Evolutionary conservation across 2,888 invertebrate species (phyloP).

Genomic region (Labia minor): DNA sequence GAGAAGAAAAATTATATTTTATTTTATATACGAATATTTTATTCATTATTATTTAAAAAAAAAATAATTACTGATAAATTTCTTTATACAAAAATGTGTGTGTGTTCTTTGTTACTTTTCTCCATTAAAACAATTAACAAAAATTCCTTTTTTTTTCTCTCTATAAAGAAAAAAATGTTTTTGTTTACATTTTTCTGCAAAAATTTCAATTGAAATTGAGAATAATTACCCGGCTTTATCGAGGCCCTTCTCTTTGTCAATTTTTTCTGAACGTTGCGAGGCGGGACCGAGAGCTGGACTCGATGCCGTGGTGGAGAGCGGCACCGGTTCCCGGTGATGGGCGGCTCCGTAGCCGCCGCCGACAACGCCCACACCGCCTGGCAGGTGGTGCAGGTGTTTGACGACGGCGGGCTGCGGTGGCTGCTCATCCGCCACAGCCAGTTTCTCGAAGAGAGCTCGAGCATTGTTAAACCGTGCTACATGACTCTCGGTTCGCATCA

Average conservation of each 20-base stretch:
- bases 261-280: neutral
- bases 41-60: too few relatives aligned
- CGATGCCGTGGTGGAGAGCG: slow-evolving; percentile 14
- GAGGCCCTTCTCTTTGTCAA: neutral
- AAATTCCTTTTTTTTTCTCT: too few relatives aligned
- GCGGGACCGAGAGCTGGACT: neutral
- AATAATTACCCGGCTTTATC: neutral
- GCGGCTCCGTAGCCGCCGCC: slow-evolving; percentile 19
- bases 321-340: slow-evolving; percentile 17
- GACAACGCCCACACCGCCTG: slow-evolving; percentile 20
- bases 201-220: too few relatives aligned
- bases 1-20: too few relatives aligned
- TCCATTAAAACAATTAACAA: too few relatives aligned
- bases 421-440: slow-evolving; percentile 42
- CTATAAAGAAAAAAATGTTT: too few relatives aligned
- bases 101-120: too few relatives aligned
- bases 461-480: slow-evolving; percentile 86
- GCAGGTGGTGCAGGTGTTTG: slow-evolving; percentile 13
- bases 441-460: slow-evolving; percentile 79
- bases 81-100: too few relatives aligned
- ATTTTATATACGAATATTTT: too few relatives aligned
- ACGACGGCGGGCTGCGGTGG: slow-evolving; percentile 18
- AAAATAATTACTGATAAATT: too few relatives aligned
- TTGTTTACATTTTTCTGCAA: too few relatives aligned
- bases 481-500: slow-evolving; percentile 78